phyloP scores from a whole-genome alignment of 1,140 invertebrate genomes.

The Cyphomyrmex costatus region DNA sequence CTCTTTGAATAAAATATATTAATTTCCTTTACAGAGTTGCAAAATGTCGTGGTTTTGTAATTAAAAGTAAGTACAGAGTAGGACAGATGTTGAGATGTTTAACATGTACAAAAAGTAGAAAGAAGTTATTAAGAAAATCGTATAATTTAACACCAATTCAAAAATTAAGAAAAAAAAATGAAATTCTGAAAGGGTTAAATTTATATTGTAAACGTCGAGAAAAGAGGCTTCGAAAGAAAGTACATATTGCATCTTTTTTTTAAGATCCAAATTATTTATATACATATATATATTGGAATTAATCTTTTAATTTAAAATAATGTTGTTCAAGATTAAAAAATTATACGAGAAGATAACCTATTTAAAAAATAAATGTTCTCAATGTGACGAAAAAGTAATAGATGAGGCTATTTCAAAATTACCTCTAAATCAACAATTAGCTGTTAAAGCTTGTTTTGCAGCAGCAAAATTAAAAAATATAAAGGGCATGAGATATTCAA shows the following conservation, averaged over 20 bases:
- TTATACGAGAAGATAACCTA: background rate
- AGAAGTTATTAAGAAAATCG: background rate
- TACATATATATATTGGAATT: background rate
- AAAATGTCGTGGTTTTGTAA: conserved; percentile 13
- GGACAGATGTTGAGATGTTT: background rate
- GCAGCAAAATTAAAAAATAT: conserved; percentile 20
- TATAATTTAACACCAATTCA: background rate
- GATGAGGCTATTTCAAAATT: conserved; percentile 4
- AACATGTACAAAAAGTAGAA: background rate
- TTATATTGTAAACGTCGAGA: conserved; percentile 4
- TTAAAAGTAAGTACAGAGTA: background rate
- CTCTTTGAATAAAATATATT: no score
- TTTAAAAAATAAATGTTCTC: background rate
- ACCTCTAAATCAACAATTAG: background rate
- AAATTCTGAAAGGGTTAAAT: background rate
- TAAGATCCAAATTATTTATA: no score
- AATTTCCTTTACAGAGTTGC: background rate
- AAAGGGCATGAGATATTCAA: conserved; percentile 3
- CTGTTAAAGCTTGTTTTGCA: conserved; percentile 14
- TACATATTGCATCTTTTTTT: background rate
- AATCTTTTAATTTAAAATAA: background rate
- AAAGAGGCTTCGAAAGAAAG: conserved; percentile 18
- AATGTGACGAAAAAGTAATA: background rate
- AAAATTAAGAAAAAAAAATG: background rate
- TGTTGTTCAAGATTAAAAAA: conserved; percentile 1